Evolutionary conservation across 1,140 invertebrate genomes (phyloP).

Genomic region (Riptortus pedestris): DNA sequence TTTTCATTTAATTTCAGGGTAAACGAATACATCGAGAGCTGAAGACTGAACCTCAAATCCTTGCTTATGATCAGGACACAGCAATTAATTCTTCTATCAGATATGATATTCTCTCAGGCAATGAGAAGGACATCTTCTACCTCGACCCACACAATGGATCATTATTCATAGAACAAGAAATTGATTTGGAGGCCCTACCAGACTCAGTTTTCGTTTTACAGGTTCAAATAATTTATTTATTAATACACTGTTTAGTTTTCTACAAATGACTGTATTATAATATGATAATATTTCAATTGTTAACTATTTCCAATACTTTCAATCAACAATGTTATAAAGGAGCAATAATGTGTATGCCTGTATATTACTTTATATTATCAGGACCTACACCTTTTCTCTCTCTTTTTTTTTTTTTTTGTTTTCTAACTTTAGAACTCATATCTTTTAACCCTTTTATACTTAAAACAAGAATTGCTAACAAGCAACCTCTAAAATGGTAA

Average conservation of each 20-base stretch:
- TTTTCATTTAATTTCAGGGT: conserved; percentile 40
- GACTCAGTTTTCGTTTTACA: conserved; percentile 65
- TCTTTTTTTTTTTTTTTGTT: too few relatives aligned
- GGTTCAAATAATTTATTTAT: conserved; percentile 29
- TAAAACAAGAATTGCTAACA: too few relatives aligned
- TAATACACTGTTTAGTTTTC: too few relatives aligned
- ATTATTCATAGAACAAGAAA: conserved; percentile 62
- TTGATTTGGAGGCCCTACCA: conserved; percentile 64
- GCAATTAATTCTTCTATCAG: conserved; percentile 54
- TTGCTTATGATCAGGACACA: conserved; percentile 63
- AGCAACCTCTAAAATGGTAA: too few relatives aligned
- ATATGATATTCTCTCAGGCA: conserved; percentile 64
- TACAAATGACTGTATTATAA: not conserved
- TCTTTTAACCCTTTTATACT: too few relatives aligned
- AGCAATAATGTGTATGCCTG: too few relatives aligned
- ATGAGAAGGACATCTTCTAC: conserved; percentile 57
- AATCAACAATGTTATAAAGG: too few relatives aligned
- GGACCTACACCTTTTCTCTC: too few relatives aligned
- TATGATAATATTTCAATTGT: too few relatives aligned
- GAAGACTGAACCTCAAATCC: conserved; percentile 55
- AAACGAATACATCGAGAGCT: conserved; percentile 54
- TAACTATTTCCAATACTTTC: too few relatives aligned
- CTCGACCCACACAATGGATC: conserved; percentile 61
- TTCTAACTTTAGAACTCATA: too few relatives aligned
- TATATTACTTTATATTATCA: too few relatives aligned